Evolutionary conservation across 2,888 invertebrate species (phyloP).

Genomic region (Cryptophagus acutangulus): DNA sequence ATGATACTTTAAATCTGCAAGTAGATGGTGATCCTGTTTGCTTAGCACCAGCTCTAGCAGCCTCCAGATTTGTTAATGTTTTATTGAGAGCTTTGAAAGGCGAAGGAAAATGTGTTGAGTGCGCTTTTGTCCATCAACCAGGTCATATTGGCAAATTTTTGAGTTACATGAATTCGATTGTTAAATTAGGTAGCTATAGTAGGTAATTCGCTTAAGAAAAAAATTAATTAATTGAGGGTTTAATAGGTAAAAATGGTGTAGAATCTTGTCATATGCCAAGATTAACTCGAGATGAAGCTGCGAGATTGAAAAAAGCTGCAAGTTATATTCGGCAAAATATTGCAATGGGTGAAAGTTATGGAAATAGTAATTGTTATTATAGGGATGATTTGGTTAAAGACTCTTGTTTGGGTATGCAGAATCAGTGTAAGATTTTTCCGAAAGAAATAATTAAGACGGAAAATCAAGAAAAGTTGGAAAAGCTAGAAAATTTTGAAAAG

Average conservation of each 20-base stretch:
- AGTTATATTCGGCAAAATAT: conserved; percentile 35
- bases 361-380: background rate
- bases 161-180: conserved; percentile 42
- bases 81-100: conserved; percentile 38
- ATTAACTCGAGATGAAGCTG: conserved; percentile 36
- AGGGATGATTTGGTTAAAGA: background rate
- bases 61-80: conserved; percentile 39
- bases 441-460: background rate
- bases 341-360: conserved; percentile 30
- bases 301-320: conserved; percentile 35
- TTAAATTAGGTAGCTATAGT: conserved; percentile 39
- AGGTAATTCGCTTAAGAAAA: conserved; percentile 10
- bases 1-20: conserved; percentile 33
- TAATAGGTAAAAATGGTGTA: conserved; percentile 40
- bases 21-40: conserved; percentile 32
- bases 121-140: conserved; percentile 42
- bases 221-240: too few relatives aligned
- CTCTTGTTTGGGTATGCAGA: too few relatives aligned
- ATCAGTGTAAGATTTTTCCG: background rate
- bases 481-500: background rate
- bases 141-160: conserved; percentile 41
- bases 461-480: background rate
- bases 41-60: conserved; percentile 36
- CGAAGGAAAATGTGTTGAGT: conserved; percentile 38
- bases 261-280: conserved; percentile 41